Evolutionary conservation across 2,797 vertebrate species (phyloP), one percentile per base, ranked within the genome.

Genomic region (Strix occidentalis): DNA sequence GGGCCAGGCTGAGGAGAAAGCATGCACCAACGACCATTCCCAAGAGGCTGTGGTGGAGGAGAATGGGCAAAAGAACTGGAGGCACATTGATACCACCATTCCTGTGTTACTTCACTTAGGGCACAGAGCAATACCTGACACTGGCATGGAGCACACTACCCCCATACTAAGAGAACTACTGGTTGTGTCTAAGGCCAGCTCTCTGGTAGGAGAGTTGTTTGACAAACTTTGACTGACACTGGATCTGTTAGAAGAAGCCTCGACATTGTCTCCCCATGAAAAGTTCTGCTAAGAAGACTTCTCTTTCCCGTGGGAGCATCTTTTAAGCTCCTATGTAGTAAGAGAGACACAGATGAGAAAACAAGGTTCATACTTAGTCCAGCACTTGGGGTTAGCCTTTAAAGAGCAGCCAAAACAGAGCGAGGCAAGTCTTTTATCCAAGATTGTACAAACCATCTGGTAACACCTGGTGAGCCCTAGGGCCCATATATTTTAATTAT

Each of bases 21-120:
- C 13, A 15, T 6, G 10, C 6, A 33, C 8, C 28, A 65, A 4
- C 0, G 0, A 1, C 24, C 21, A 6, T 18, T 87, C 19, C 43
- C 54, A 58, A 25, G 8, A 70, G 33, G 13, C 12, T 69, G 14
- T 26, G 26, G 21, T 15, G 16, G 39, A 87, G 18, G 4, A 14
- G 11, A 39, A 39, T 39, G 39, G 39, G 39, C 39, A 39, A 39
- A 39, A 39, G 39, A 11, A 39, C 11, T 39, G 39, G 39, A 39
- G 39, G 39, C 39, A 39, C 39, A 39, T 39, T 12, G 39, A 39
- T 2, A 2, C 2, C 65, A 54, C 16, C 10, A 1, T 50, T 74
- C 28, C 20, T 54, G 11, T 26, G 6, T 19, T 26, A 13, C 5
- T 39, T 64, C 39, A 45, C 25, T 35, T 5, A 19, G 33, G 48